Conservation (phyloP, 2,113 vertebrate genomes). For the Neodontobutis hainanensis region DNA sequence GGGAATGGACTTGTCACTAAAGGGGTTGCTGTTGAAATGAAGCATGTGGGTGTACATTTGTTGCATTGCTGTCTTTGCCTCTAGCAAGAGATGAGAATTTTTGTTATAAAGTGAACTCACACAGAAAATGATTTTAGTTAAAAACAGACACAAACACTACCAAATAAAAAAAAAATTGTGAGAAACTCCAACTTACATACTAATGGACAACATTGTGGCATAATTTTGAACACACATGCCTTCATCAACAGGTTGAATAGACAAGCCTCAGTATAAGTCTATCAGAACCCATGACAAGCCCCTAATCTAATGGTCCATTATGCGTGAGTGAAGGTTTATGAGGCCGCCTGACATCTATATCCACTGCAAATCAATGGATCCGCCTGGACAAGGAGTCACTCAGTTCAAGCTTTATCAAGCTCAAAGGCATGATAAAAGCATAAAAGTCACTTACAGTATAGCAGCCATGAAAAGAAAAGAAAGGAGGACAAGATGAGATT, state of each 20-base stretch:
- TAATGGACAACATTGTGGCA: background rate
- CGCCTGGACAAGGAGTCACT: slow-evolving; percentile 39
- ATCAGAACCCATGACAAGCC: slow-evolving; percentile 20
- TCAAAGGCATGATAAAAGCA: slow-evolving; percentile 55
- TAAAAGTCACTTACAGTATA: slow-evolving; percentile 70
- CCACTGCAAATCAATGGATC: slow-evolving; percentile 42
- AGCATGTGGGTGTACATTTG: slow-evolving; percentile 71
- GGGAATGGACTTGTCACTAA: slow-evolving; percentile 70
- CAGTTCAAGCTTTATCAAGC: slow-evolving; percentile 31
- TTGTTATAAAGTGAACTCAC: slow-evolving; percentile 43
- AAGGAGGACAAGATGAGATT: slow-evolving; percentile 58
- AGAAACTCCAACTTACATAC: slow-evolving; percentile 8
- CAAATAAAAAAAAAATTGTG: slow-evolving; percentile 31
- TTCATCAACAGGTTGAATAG: background rate
- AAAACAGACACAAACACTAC: slow-evolving; percentile 26
- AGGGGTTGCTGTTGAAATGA: slow-evolving; percentile 65
- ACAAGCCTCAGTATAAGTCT: background rate
- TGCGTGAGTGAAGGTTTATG: slow-evolving; percentile 60
- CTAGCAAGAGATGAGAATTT: slow-evolving; percentile 66
- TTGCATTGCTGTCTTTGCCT: slow-evolving; percentile 63
- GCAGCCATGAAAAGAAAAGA: slow-evolving; percentile 65
- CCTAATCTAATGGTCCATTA: slow-evolving; percentile 32
- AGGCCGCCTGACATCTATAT: slow-evolving; percentile 42
- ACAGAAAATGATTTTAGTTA: slow-evolving; percentile 27
- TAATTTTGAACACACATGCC: slow-evolving; percentile 8